Evolutionary conservation across 2,113 vertebrate species (phyloP).

Genomic region (Vulpes vulpes): DNA sequence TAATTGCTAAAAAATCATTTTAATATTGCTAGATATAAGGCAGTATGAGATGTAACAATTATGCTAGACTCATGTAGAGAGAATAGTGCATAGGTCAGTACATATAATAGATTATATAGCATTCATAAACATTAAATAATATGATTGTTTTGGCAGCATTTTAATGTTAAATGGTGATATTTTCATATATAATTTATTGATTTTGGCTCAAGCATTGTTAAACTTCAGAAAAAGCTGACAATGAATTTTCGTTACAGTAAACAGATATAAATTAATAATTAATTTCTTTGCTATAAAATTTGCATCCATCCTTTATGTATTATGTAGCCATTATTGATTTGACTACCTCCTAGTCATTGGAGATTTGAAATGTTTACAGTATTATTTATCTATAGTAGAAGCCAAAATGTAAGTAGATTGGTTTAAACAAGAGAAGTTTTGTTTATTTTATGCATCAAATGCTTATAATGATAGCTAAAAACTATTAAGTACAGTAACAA

Average conservation of each 20-base stretch:
- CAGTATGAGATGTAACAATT: not conserved
- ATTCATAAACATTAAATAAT: slow-evolving; percentile 42
- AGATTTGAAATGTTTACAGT: slow-evolving; percentile 65
- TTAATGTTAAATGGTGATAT: slow-evolving; percentile 45
- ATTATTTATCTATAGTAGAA: slow-evolving; percentile 75
- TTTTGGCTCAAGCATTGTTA: slow-evolving; percentile 78
- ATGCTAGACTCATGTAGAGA: not conserved
- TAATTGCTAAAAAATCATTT: slow-evolving; percentile 60
- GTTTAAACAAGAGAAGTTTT: slow-evolving; percentile 60
- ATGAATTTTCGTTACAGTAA: slow-evolving; percentile 84
- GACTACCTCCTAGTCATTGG: slow-evolving; percentile 73
- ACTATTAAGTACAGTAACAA: slow-evolving; percentile 32
- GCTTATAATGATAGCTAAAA: slow-evolving; percentile 65
- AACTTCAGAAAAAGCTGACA: slow-evolving; percentile 86
- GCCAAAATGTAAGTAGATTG: slow-evolving; percentile 70
- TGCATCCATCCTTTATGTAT: slow-evolving; percentile 83
- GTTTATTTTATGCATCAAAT: slow-evolving; percentile 53
- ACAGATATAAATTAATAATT: slow-evolving; percentile 86
- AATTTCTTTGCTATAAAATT: slow-evolving; percentile 85
- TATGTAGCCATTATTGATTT: slow-evolving; percentile 87
- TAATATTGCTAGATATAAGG: slow-evolving; percentile 1
- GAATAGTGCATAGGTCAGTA: not conserved
- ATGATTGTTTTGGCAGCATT: slow-evolving; percentile 40
- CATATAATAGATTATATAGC: not conserved
- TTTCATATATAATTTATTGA: slow-evolving; percentile 71